Conservation (phyloP, 1,140 invertebrate species). For the Drosophila pectinifera region DNA sequence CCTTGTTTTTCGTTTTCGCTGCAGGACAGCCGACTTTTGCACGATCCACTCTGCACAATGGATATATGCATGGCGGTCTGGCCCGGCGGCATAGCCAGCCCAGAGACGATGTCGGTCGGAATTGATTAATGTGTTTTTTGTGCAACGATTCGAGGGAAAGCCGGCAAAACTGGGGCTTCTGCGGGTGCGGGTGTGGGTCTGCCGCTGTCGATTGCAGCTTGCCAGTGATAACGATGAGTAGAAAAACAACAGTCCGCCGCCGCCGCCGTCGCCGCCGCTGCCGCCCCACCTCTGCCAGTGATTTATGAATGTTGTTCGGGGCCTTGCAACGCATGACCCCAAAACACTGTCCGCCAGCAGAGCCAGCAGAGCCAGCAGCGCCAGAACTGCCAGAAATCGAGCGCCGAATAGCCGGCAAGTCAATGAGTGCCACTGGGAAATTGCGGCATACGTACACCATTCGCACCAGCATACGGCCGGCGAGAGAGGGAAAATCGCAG, state of each 20-base stretch:
- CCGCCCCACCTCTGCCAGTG: constrained; percentile 58
- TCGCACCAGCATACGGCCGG: constrained; percentile 25
- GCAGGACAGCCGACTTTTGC: constrained; percentile 25
- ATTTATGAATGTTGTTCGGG: constrained; percentile 79
- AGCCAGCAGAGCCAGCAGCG: constrained; percentile 50
- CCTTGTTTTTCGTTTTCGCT: constrained; percentile 35
- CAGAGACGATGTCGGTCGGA: constrained; percentile 61
- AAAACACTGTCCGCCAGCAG: constrained; percentile 64
- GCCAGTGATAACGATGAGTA: constrained; percentile 79
- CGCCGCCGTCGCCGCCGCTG: too few relatives aligned
- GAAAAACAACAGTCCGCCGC: constrained; percentile 57
- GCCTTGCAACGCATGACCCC: constrained; percentile 79
- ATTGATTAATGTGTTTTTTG: constrained; percentile 80
- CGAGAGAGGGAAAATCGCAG: constrained; percentile 14
- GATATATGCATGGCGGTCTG: constrained; percentile 63
- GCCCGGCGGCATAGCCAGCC: constrained; percentile 21
- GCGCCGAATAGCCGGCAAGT: constrained; percentile 52
- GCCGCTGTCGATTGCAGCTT: constrained; percentile 74
- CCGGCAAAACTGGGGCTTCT: background rate
- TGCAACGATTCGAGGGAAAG: constrained; percentile 20
- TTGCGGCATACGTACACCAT: constrained; percentile 29
- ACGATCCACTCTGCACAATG: constrained; percentile 69
- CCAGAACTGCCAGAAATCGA: constrained; percentile 7
- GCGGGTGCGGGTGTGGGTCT: background rate
- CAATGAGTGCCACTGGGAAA: constrained; percentile 73